These are phyloP conservation scores for Eupithecia insigniata DNA, from an alignment of 2,888 invertebrate species.

Conservation along the genomic window DNA sequence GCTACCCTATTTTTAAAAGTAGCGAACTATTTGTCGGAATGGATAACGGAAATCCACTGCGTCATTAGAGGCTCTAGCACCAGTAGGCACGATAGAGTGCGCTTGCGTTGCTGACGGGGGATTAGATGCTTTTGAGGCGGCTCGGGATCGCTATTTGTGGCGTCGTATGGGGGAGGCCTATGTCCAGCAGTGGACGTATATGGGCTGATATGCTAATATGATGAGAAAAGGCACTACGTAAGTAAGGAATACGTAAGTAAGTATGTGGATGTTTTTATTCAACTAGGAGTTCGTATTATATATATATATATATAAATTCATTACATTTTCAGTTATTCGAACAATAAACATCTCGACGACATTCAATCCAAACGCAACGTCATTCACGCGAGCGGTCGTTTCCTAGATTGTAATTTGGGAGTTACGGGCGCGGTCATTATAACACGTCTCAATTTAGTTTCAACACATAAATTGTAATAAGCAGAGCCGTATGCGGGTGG, in stretches of 20 bases:
- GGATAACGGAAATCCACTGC: constrained; percentile 66
- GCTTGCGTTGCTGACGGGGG: constrained; percentile 37
- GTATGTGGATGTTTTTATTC: too few species aligned
- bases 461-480: constrained; percentile 77
- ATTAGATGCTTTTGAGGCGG: constrained; percentile 42
- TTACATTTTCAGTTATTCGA: too few species aligned
- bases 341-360: too few species aligned
- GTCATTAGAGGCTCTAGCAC: constrained; percentile 63
- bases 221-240: too few species aligned
- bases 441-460: constrained; percentile 81
- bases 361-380: constrained; percentile 44
- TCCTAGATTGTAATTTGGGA: constrained; percentile 58
- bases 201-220: too few species aligned
- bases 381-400: constrained; percentile 50
- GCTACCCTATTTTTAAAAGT: constrained; percentile 64
- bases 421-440: constrained; percentile 77
- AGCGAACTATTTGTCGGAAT: constrained; percentile 62
- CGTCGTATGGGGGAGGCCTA: too few species aligned
- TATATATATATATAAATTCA: too few species aligned
- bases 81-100: constrained; percentile 52
- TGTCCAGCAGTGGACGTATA: too few species aligned
- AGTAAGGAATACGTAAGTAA: too few species aligned
- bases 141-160: too few species aligned
- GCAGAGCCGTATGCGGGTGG: constrained; percentile 72
- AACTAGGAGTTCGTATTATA: too few species aligned